These are phyloP conservation scores for Siniperca chuatsi DNA, from an alignment of 2,113 vertebrate species.

Conservation along the genomic window DNA sequence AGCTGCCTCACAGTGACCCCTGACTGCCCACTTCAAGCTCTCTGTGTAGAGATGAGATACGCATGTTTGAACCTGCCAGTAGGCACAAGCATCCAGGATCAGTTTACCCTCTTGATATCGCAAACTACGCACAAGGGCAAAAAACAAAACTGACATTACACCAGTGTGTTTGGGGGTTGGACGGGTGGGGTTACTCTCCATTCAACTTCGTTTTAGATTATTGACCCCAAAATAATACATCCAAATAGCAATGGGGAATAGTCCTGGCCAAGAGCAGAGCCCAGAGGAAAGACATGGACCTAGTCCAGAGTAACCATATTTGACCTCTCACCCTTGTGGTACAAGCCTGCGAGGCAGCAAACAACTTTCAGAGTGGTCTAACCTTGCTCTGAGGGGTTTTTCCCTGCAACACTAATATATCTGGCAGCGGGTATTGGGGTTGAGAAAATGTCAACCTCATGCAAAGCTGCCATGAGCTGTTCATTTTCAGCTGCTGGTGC, in stretches of 20 bases:
- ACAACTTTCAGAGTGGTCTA: conserved; percentile 71
- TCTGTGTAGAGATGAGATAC: conserved; percentile 16
- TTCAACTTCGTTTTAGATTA: conserved; percentile 70
- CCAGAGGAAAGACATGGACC: conserved; percentile 73
- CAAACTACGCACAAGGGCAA: conserved; percentile 45
- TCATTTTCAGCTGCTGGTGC: conserved; percentile 73
- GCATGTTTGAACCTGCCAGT: conserved; percentile 44
- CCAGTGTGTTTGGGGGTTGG: conserved; percentile 30
- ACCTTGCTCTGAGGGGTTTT: conserved; percentile 79
- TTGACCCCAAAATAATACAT: conserved; percentile 74
- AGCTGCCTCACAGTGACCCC: conserved; percentile 49
- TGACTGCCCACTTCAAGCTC: conserved; percentile 45
- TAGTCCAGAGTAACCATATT: conserved; percentile 63
- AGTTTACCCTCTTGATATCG: conserved; percentile 45
- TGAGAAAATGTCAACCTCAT: conserved; percentile 78
- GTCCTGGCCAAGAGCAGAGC: conserved; percentile 61
- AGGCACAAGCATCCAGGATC: conserved; percentile 52
- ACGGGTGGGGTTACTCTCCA: conserved; percentile 31
- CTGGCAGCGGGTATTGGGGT: conserved; percentile 73
- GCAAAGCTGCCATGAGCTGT: conserved; percentile 75
- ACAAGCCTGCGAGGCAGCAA: conserved; percentile 68
- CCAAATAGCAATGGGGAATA: conserved; percentile 51
- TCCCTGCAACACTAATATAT: conserved; percentile 70
- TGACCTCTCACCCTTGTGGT: conserved; percentile 76
- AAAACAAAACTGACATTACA: conserved; percentile 54